Evolutionary conservation across 1,140 invertebrate species (phyloP).

Genomic region (Eueides isabella): DNA sequence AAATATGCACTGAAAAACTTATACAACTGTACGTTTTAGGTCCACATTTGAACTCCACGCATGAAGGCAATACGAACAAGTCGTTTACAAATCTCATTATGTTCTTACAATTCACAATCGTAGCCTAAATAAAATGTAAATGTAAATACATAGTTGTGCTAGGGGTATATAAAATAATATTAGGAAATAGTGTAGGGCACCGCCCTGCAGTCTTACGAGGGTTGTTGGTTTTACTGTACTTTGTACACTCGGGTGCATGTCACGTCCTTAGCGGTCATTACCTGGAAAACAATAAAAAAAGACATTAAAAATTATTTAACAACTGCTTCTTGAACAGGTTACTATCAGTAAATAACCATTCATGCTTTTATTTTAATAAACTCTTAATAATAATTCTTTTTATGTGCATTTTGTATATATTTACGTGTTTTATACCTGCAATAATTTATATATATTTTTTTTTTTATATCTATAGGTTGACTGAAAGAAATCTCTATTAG

Average conservation of each 20-base stretch:
- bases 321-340: no score
- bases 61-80: slow-evolving; percentile 34
- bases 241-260: slow-evolving; percentile 90
- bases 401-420: no score
- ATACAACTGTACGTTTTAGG: slow-evolving; percentile 56
- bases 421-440: no score
- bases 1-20: slow-evolving; percentile 78
- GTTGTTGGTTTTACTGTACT: slow-evolving; percentile 71
- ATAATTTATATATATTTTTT: no score
- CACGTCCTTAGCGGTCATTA: slow-evolving; percentile 87
- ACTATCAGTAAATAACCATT: no score
- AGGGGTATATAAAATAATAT: slow-evolving; percentile 57
- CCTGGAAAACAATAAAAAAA: slow-evolving; percentile 79
- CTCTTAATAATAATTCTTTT: no score
- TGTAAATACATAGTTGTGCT: slow-evolving; percentile 67
- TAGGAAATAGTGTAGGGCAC: slow-evolving; percentile 56
- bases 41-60: slow-evolving; percentile 16
- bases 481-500: no score
- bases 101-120: slow-evolving; percentile 47
- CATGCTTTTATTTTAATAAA: no score
- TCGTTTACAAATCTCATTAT: slow-evolving; percentile 49
- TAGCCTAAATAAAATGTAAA: slow-evolving; percentile 52
- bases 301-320: slow-evolving; percentile 21
- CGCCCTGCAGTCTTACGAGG: slow-evolving; percentile 65
- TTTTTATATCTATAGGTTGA: no score